Base-by-base conservation (phyloP, 2,888 invertebrate genomes). In the Eristalis intricaria region DNA sequence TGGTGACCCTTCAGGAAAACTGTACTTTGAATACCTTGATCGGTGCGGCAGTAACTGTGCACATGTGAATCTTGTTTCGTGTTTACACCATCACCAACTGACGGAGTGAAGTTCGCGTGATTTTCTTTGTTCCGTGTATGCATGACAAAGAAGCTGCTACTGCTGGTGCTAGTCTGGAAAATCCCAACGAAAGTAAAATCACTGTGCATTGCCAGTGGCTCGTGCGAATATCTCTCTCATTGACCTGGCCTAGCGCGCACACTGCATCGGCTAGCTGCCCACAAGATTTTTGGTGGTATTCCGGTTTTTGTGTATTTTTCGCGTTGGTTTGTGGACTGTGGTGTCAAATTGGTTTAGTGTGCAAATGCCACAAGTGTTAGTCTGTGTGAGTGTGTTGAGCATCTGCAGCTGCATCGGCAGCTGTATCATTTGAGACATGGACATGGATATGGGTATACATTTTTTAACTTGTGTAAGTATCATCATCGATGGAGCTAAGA, bases 61-160 rank as follows among this genome's bases (percentile, higher is more conserved):
- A 77, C 76, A 82, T 85, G 84, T 76, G 61, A 76, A 75, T 84
- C 50, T 50, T 60, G 50, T 79, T 66, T 78, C 29, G 66, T 61
- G 68, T 73, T 74, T 64, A 38, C 63, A 35, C 79, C 69, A 79
- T 69, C 50, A n/a, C n/a, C 50, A 50, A 50, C 0, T 50, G 50
- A 50, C 50, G 50, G 19, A 8, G n/a, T 50, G 50, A 70, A 65
- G 64, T 78, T 64, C 43, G 74, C 65, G 83, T 86, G 78, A 79
- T 79, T 77, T 79, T 83, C 86, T 86, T 86, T 86, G 86, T 86
- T 86, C 86, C 86, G 78, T 75, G 69, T 76, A 29, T 76, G 68
- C 61, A 43, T 75, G 74, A 86, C 86, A 86, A 86, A 82, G 70
- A 65, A 86, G 60, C 43, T n/a, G 43, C 19, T 19, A 19, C 50